Conservation (phyloP, 1,140 invertebrate genomes). For the Vanessa atalanta region DNA sequence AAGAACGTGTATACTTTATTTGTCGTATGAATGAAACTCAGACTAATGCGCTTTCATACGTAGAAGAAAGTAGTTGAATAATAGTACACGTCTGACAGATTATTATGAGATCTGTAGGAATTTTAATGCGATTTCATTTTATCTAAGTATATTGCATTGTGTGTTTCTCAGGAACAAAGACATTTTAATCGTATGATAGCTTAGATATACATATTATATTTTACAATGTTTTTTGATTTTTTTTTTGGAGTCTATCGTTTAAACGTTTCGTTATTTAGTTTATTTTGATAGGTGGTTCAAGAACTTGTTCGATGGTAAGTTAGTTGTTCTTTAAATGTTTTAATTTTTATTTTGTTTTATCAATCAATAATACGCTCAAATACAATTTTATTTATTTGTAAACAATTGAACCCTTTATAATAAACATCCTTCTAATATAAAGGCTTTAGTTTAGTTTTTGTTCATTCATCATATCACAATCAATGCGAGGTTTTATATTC, state of each 20-base stretch:
- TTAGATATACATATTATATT: not conserved
- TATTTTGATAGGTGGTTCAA: too few species aligned
- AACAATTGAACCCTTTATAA: too few species aligned
- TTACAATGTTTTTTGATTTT: not conserved
- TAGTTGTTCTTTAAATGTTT: too few species aligned
- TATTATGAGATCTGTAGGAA: not conserved
- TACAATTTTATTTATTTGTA: too few species aligned
- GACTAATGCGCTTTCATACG: conserved; percentile 17
- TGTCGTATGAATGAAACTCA: conserved; percentile 39
- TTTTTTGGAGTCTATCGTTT: not conserved
- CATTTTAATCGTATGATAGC: not conserved
- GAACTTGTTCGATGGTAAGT: too few species aligned
- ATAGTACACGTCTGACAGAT: not conserved
- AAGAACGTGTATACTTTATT: conserved; percentile 32
- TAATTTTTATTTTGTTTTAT: too few species aligned
- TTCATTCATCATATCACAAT: not conserved
- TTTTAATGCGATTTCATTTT: conserved; percentile 8
- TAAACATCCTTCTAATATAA: not conserved
- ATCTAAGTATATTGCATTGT: conserved; percentile 4
- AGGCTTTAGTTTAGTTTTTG: not conserved
- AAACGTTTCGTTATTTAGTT: not conserved
- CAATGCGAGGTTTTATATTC: not conserved
- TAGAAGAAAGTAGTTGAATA: conserved; percentile 17
- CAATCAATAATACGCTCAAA: too few species aligned
- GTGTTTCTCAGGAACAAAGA: not conserved